These are phyloP conservation scores for Torymus auratus DNA, from an alignment of 2,888 invertebrate genomes.

Conservation along the genomic window DNA sequence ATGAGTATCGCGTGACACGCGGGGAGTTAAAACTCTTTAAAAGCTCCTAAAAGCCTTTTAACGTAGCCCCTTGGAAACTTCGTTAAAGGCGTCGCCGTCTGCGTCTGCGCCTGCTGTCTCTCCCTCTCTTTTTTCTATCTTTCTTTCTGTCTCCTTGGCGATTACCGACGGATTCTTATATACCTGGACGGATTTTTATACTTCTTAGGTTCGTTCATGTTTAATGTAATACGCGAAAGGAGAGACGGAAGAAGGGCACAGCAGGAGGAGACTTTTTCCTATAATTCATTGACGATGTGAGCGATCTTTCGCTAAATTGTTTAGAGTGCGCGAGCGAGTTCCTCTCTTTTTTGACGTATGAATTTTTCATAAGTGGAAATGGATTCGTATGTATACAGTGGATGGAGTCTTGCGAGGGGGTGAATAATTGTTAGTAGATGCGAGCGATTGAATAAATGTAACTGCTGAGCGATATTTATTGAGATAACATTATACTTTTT, in stretches of 20 bases:
- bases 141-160: constrained; percentile 16
- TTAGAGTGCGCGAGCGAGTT: neutral
- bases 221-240: constrained; percentile 23
- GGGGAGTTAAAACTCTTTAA: constrained; percentile 63
- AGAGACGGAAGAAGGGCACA: neutral
- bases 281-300: constrained; percentile 39
- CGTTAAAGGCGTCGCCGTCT: constrained; percentile 64
- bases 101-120: neutral
- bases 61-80: constrained; percentile 70
- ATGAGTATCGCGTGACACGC: constrained; percentile 64
- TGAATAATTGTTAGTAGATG: constrained; percentile 23
- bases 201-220: constrained; percentile 34
- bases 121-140: constrained; percentile 22
- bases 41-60: constrained; percentile 72
- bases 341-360: neutral
- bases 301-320: constrained; percentile 34
- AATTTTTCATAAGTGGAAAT: constrained; percentile 44
- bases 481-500: no score
- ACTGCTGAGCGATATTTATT: neutral
- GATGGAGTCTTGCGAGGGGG: neutral
- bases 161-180: constrained; percentile 46
- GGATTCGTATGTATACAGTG: constrained; percentile 18
- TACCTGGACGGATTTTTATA: constrained; percentile 45
- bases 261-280: constrained; percentile 18
- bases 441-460: constrained; percentile 20